These are phyloP conservation scores for Drosophila subpulchrella DNA, from an alignment of 1,140 invertebrate species.

Conservation along the genomic window DNA sequence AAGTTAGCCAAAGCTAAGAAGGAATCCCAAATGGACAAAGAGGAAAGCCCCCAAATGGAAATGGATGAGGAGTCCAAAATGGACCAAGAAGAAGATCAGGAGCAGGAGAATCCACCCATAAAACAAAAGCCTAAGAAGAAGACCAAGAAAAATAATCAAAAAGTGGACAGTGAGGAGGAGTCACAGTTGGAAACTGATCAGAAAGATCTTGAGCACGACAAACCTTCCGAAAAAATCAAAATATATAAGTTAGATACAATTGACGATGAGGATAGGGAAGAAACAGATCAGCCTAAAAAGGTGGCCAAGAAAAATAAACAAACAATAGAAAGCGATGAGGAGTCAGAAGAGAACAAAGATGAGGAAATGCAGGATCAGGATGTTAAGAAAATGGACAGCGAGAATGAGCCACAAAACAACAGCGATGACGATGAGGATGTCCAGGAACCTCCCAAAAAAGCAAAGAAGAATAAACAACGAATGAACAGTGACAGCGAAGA, in stretches of 20 bases:
- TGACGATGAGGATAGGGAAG: not conserved
- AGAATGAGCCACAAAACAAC: too few relatives aligned
- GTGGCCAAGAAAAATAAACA: conserved; percentile 19
- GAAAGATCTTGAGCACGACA: not conserved
- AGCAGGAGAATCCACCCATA: not conserved
- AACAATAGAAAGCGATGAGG: conserved; percentile 24
- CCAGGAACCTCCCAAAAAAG: conserved; percentile 30
- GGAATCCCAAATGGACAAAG: not conserved
- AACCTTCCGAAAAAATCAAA: not conserved
- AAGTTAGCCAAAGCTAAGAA: not conserved
- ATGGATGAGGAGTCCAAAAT: not conserved
- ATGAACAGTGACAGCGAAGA: conserved; percentile 38
- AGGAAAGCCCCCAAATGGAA: not conserved
- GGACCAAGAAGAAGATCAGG: not conserved
- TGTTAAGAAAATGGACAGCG: not conserved
- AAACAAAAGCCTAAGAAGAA: not conserved
- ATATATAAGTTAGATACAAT: not conserved
- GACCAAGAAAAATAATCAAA: not conserved
- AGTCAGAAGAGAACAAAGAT: not conserved
- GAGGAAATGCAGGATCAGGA: not conserved
- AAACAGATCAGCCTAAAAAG: not conserved
- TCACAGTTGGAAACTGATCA: not conserved
- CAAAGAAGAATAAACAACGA: conserved; percentile 36
- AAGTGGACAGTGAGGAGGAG: not conserved
- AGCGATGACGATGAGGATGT: not conserved